Base-by-base conservation (phyloP, 2,113 vertebrate species). In the Poeciliopsis turrubarensis region DNA sequence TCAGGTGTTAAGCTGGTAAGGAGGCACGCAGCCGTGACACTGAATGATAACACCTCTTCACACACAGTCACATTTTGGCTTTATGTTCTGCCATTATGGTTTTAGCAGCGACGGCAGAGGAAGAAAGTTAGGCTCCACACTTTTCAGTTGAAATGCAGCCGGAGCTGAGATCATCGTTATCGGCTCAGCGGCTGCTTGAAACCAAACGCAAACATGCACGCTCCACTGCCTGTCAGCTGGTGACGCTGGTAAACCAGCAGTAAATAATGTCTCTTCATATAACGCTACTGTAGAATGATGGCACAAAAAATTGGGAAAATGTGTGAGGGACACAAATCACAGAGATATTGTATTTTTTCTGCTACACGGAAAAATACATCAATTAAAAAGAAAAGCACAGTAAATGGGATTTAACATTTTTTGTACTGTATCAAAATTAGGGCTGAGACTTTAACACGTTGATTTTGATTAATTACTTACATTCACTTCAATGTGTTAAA, bases 1-100 rank as follows among this genome's bases (percentile, higher is more conserved):
- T 92, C 86, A 92, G 91, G 92, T 93, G 93, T 93, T 82, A 92
- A 86, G 87, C 74, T 86, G 81, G 89, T 84, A 86, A 81, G 75
- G 74, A 89, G 90, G 87, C 84, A 77, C 37, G 79, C 84, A 82
- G 87, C 85, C 80, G 77, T 84, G 91, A 82, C 88, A 82, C 90
- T 85, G 83, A 80, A 82, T 78, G 79, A 70, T 90, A 82, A 87
- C 90, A 90, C 93, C 81, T 92, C 77, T 51, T 67, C 70, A 72
- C n/a, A 77, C 39, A 81, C 65, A 60, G 72, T 71, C 89, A 83
- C 77, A 65, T 86, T 86, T 84, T 68, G 72, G 87, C 76, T 73
- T 89, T 70, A 62, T 85, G 77, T 63, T 73, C 81, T 30, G 66
- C 81, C 70, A 87, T 79, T 83, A 82, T 60, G 70, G 79, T 78